Conservation (phyloP, 37 sponge, comb jelly and placozoan species). For the Ianthella basta region DNA sequence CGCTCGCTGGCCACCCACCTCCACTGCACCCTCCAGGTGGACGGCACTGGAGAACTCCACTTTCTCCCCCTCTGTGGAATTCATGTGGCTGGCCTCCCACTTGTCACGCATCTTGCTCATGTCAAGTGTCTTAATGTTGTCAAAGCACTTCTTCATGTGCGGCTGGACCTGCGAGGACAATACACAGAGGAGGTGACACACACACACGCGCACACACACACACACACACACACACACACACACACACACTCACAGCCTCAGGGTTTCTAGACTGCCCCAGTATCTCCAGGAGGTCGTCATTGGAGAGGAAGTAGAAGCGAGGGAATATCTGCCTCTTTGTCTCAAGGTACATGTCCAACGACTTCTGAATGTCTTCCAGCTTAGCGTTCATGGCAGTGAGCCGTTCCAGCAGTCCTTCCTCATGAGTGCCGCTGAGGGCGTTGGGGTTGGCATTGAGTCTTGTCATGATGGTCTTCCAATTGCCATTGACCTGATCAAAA, state of each 20-base stretch:
- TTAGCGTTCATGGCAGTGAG: conserved; percentile 91
- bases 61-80: conserved; percentile 96
- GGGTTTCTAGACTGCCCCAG: conserved; percentile 98
- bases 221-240: conserved; percentile 4
- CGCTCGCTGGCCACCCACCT: conserved; percentile 45
- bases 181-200: neutral
- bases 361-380: conserved; percentile 95
- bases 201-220: neutral
- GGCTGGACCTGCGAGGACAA: conserved; percentile 75
- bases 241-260: conserved; percentile 76
- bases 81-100: conserved; percentile 90
- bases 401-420: conserved; percentile 78
- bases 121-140: conserved; percentile 92
- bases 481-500: conserved; percentile 89
- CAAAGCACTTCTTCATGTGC: conserved; percentile 99
- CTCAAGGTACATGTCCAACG: conserved; percentile 98
- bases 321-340: conserved; percentile 98
- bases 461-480: conserved; percentile 95
- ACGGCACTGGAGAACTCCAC: conserved; percentile 83
- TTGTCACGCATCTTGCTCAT: conserved; percentile 74
- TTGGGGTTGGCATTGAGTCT: conserved; percentile 81
- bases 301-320: conserved; percentile 98
- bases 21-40: conserved; percentile 93
- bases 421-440: conserved; percentile 93
- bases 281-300: conserved; percentile 98